Evolutionary conservation across 1,140 invertebrate species (phyloP).

Genomic region (Bathynomus jamesi): DNA sequence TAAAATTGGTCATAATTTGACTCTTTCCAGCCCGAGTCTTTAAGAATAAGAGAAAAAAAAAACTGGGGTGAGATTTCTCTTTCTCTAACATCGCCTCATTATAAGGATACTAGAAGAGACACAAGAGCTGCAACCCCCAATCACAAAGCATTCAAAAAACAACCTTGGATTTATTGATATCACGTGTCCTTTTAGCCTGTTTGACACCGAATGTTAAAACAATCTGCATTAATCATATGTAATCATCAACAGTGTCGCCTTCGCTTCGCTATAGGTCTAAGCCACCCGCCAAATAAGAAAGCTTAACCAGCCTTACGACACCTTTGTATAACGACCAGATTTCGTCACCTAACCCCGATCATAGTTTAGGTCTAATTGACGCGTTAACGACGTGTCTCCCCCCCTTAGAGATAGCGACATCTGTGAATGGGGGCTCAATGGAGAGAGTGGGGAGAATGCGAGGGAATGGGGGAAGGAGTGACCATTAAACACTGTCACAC

Average conservation of each 20-base stretch:
- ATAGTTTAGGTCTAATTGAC: neutral
- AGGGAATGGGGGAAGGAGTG: neutral
- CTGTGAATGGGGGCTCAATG: neutral
- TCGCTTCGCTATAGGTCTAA: neutral
- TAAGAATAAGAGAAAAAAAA: neutral
- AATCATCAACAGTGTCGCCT: neutral
- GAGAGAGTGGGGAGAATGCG: neutral
- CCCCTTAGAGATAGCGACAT: neutral
- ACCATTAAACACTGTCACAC: neutral
- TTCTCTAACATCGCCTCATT: neutral
- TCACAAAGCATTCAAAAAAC: neutral
- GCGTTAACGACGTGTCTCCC: neutral
- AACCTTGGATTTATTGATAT: neutral
- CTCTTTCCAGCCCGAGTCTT: no score
- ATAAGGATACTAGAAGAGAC: neutral
- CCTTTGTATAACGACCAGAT: neutral
- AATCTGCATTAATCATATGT: slow-evolving; percentile 1
- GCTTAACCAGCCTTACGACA: neutral
- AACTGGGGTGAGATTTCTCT: neutral
- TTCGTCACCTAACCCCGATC: neutral
- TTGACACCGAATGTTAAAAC: neutral
- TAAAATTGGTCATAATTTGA: no score
- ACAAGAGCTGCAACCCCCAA: neutral
- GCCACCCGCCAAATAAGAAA: neutral
- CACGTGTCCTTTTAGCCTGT: neutral